Evolutionary conservation across 2,888 invertebrate genomes (phyloP), one percentile per base, ranked within the genome.

Genomic region (Agriopis marginaria): DNA sequence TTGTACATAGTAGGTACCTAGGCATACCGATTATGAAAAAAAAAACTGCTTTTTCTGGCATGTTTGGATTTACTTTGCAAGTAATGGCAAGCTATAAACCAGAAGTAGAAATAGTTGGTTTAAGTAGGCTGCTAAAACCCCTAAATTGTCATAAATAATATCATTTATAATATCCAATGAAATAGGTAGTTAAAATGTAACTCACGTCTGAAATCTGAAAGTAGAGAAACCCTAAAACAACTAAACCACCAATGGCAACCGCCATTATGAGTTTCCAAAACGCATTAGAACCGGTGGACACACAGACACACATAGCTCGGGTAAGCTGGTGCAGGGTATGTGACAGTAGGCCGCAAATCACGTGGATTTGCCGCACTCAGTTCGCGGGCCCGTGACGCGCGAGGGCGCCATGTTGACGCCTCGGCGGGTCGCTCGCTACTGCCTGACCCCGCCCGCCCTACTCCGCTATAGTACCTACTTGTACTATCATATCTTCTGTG

Each of bases 211-310:
- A 11, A 9, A 14, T 53, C 56, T 70, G 65, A 17, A 70, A 32
- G 14, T 23, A 50, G 62, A 58, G n/a, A 7, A 63, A 54, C 3
- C 58, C 58, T 44, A 61, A 23, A 11, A 63, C 59, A 55, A 70
- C 9, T 3, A 66, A 12, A 66, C 44, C 51, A 63, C 54, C 54
- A 54, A 63, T 11, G 0, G 51, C 51, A 14, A 70, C 45, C 62
- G 66, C 66, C 70, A 70, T 70, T 17, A 63, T 70, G 58, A 70
- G 45, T 50, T 70, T 70, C 59, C 66, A 66, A 59, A 40, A 45
- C 11, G 39, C 64, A 42, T 45, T 62, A 12, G 56, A 45, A 12
- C 69, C n/a, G 6, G 42, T 39, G 12, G 70, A 63, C 49, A 59
- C 56, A 23, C 68, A 65, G 64, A 51, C 12, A 66, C 70, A 66